These are phyloP conservation scores for Halcyon badia DNA, from an alignment of 2,797 vertebrate genomes.

Conservation along the genomic window DNA sequence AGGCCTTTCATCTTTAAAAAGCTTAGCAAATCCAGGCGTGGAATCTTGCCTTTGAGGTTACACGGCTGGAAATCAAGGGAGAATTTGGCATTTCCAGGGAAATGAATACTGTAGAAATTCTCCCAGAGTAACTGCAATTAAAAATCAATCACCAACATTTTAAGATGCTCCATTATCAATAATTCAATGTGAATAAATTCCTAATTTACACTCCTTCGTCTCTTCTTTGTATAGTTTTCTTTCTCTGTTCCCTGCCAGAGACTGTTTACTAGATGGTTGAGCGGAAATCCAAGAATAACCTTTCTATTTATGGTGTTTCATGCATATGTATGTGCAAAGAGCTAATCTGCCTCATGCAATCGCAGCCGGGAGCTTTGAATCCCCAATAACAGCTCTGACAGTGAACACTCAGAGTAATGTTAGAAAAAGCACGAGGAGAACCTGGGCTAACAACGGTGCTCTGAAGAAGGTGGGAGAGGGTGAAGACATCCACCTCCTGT, in stretches of 20 bases:
- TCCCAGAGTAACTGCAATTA: neutral
- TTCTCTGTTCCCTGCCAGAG: conserved; percentile 39
- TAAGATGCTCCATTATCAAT: neutral
- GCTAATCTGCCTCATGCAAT: conserved; percentile 42
- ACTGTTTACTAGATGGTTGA: conserved; percentile 70
- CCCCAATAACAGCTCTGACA: neutral
- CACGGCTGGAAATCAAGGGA: neutral
- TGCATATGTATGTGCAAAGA: conserved; percentile 69
- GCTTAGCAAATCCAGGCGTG: conserved; percentile 1
- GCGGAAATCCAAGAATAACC: conserved; percentile 71
- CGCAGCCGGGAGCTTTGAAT: conserved; percentile 22
- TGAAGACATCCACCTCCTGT: neutral
- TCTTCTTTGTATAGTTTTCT: conserved; percentile 6
- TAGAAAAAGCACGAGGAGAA: neutral
- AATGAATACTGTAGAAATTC: neutral
- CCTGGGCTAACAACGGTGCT: neutral
- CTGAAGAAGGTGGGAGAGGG: neutral
- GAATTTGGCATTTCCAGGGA: neutral
- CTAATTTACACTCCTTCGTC: neutral
- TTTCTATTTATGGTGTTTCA: conserved; percentile 69
- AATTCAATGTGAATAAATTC: conserved; percentile 43
- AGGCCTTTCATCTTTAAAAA: conserved; percentile 69
- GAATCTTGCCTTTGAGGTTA: conserved; percentile 25
- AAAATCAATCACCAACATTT: conserved; percentile 2
- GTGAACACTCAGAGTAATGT: neutral